Evolutionary conservation across 2,797 vertebrate genomes (phyloP).

Genomic region (Paedocypris micromegethes): DNA sequence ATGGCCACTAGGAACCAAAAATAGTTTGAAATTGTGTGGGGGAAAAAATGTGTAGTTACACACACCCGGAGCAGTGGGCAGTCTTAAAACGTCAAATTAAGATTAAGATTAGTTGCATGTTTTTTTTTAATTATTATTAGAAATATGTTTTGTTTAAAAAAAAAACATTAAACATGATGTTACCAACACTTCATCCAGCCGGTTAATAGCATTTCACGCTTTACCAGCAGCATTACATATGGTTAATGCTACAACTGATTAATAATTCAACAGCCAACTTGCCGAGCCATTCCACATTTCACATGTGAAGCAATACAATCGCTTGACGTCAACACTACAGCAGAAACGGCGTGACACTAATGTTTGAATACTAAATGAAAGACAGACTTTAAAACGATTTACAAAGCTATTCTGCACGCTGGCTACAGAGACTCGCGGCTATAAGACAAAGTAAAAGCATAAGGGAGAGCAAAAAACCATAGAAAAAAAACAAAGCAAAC

Average conservation of each 20-base stretch:
- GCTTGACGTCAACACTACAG: constrained; percentile 12
- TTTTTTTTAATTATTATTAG: no score
- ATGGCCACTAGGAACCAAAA: no score
- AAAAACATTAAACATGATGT: no score
- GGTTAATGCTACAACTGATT: constrained; percentile 21
- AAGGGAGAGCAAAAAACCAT: neutral
- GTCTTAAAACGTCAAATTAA: no score
- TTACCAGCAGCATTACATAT: constrained; percentile 8
- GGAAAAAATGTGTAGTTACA: no score
- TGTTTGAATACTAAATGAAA: constrained; percentile 24
- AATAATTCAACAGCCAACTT: constrained; percentile 31
- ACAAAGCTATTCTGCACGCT: constrained; percentile 18
- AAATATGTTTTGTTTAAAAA: no score
- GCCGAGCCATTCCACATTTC: constrained; percentile 16
- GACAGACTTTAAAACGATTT: constrained; percentile 24
- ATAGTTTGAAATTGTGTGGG: no score
- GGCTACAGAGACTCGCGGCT: constrained; percentile 2
- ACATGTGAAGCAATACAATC: neutral
- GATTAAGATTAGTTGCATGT: no score
- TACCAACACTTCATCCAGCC: no score
- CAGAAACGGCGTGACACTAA: constrained; percentile 15
- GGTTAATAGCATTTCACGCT: neutral
- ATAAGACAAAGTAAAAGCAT: constrained; percentile 1
- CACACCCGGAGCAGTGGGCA: no score
- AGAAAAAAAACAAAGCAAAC: neutral